Evolutionary conservation across 2,888 invertebrate genomes (phyloP), one percentile per base, ranked within the genome.

Genomic region (Geotrupes spiniger): DNA sequence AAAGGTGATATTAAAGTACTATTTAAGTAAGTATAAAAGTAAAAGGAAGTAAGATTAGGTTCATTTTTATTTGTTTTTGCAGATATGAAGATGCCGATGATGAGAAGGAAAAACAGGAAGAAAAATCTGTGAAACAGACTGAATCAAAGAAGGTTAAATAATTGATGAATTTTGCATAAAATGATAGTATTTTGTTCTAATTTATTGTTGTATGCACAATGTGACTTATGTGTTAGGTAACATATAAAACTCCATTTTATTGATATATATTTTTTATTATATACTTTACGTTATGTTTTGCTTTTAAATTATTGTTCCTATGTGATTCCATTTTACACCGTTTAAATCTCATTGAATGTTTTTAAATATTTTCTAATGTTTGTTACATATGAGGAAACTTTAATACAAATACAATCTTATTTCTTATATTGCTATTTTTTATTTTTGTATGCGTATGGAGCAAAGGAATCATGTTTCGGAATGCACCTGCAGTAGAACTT

Each of bases 1-100:
- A 85, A 89, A 64, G 98, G 98, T 15, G 98, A 99, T 68, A 75
- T 96, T 46, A 88, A 87, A 61, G 84, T 87, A 3, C 77, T 97
- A 61, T 92, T 97, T 76, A 87, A 85, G 92, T 96, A 73, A 84
- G 87, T 85, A 55, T 47, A 38, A 29, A 2, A 12, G 36, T 42
- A 21, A 21, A 21, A 21, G 6, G n/a, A n/a, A n/a, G 42, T 3
- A 25, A 12, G 36, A 21, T 54, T 43, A 29, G 28, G 36, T 29
- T 27, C 31, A 15, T 28, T 15, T 3, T 21, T 21, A 51, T 49
- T 56, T 54, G 57, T 53, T 54, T 39, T 68, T 72, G 41, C 63
- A 85, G 84, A 40, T 87, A 87, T 68, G 85, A 86, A 71, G 87
- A 87, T 71, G 82, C 85, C 14, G 70, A 80, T 60, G 67, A 70